These are phyloP conservation scores for Muscicapa comitata DNA, from an alignment of 2,797 vertebrate genomes.

Conservation along the genomic window DNA sequence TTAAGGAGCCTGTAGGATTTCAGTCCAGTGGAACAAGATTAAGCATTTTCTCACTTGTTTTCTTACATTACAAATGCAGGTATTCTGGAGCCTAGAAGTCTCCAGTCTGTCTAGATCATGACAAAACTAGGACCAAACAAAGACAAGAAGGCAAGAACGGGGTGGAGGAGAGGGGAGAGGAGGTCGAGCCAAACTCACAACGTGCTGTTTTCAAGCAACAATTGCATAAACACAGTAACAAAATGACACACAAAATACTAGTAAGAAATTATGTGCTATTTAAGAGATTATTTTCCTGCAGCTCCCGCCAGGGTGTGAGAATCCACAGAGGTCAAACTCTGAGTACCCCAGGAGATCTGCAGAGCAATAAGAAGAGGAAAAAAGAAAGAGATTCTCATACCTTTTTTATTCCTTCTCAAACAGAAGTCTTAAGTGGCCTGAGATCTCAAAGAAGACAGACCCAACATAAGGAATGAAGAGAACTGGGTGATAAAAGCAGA, in stretches of 20 bases:
- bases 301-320: not conserved
- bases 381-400: not conserved
- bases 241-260: not conserved
- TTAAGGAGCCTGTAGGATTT: not conserved
- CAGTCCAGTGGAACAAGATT: not conserved
- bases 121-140: not conserved
- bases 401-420: not conserved
- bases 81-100: not conserved
- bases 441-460: not conserved
- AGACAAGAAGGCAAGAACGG: not conserved
- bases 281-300: not conserved
- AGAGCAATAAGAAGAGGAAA: not conserved
- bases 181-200: not conserved
- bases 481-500: not conserved
- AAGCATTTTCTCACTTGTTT: slow-evolving; percentile 7
- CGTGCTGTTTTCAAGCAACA: not conserved
- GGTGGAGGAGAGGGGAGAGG: not conserved
- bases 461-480: not conserved
- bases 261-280: not conserved
- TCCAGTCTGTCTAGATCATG: not conserved
- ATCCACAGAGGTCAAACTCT: not conserved
- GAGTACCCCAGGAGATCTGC: not conserved
- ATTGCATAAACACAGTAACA: not conserved
- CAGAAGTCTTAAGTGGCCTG: not conserved
- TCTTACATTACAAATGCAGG: not conserved